Conservation (phyloP, 35 echinoderm and acorn worm genomes). For the Anneissia japonica region DNA sequence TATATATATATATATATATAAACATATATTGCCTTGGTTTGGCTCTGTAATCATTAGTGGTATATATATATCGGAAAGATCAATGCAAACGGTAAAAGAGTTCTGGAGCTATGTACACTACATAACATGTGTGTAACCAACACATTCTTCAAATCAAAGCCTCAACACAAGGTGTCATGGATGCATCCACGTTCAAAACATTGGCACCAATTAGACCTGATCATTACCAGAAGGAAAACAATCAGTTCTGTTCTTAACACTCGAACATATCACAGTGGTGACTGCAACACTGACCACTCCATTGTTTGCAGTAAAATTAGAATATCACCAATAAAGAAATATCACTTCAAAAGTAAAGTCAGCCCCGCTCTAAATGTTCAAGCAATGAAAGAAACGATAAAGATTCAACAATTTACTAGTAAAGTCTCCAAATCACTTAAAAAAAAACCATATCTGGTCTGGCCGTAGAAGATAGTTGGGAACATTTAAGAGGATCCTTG, state of each 20-base stretch:
- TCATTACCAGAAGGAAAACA: conserved; percentile 11
- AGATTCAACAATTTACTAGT: too few relatives aligned
- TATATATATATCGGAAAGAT: background rate
- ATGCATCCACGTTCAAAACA: conserved; percentile 40
- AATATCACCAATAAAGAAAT: too few relatives aligned
- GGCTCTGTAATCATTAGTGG: too few relatives aligned
- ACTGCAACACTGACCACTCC: conserved; percentile 54
- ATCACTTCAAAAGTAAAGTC: too few relatives aligned
- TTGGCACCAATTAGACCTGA: conserved; percentile 43
- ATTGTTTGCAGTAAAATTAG: conserved; percentile 28
- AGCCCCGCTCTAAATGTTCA: background rate
- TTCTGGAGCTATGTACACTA: background rate
- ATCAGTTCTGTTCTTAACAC: conserved; percentile 20
- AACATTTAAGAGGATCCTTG: background rate
- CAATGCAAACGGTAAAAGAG: background rate
- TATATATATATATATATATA: too few relatives aligned
- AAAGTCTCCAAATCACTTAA: background rate
- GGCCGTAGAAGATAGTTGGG: background rate
- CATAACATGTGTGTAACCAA: conserved; percentile 22
- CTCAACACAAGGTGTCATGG: conserved; percentile 46
- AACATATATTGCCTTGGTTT: too few relatives aligned
- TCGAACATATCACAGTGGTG: conserved; percentile 38
- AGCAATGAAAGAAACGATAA: background rate
- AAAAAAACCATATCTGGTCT: background rate
- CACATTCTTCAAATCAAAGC: conserved; percentile 10